Percentiles rank a stretch among this genome's conserved stretches.
Conservation (phyloP, 2,888 invertebrate species). For the Tachina grossa region DNA sequence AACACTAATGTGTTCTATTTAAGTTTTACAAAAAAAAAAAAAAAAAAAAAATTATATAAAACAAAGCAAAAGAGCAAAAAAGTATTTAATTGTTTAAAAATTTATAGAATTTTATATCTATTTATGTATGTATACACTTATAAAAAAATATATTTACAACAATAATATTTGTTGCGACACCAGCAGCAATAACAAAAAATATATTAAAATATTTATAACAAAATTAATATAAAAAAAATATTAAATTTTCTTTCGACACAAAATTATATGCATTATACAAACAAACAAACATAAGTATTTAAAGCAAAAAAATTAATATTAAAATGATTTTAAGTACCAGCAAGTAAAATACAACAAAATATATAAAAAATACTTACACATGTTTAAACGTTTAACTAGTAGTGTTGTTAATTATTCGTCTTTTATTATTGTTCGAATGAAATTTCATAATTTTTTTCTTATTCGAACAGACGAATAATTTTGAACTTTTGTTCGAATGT, state of each 20-base stretch:
- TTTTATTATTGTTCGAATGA: too few relatives aligned
- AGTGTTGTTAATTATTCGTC: too few relatives aligned
- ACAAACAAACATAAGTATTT: slow-evolving; percentile 26
- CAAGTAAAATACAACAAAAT: neutral
- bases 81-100: slow-evolving; percentile 56
- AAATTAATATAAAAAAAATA: slow-evolving; percentile 39
- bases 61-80: slow-evolving; percentile 6
- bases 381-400: slow-evolving; percentile 18
- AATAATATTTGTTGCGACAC: slow-evolving; percentile 13
- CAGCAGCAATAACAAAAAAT: slow-evolving; percentile 6
- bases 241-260: slow-evolving; percentile 25
- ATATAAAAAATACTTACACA: neutral
- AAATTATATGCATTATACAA: slow-evolving; percentile 6
- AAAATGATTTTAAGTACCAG: slow-evolving; percentile 30
- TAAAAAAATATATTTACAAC: slow-evolving; percentile 24
- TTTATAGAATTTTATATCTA: slow-evolving; percentile 50
- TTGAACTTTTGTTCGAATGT: too few relatives aligned
- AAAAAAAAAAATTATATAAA: neutral
- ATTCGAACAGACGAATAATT: too few relatives aligned
- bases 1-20: slow-evolving; percentile 27
- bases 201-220: slow-evolving; percentile 45
- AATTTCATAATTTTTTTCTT: too few relatives aligned
- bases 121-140: neutral
- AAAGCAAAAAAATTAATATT: slow-evolving; percentile 18
- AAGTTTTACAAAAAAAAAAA: neutral